Percentiles rank a stretch among this genome's conserved stretches.
phyloP scores from a whole-genome alignment of 2,113 vertebrate genomes.

The Fulica atra region DNA sequence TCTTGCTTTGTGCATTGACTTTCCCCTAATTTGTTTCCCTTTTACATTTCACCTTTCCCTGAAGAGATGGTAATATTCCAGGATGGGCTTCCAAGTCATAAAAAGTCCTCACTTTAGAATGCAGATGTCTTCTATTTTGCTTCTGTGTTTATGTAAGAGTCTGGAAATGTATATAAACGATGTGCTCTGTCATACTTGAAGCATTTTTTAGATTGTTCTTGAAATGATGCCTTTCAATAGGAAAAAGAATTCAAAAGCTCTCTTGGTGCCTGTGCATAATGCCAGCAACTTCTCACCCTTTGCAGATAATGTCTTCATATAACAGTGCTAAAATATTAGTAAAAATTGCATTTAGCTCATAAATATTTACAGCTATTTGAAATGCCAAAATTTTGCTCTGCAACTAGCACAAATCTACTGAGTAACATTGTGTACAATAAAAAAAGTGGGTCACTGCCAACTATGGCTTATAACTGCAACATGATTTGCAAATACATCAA shows the following conservation, averaged over 20 bases:
- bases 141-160: not conserved
- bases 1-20: not conserved
- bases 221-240: not conserved
- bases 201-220: not conserved
- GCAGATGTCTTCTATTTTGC: not conserved
- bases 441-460: constrained; percentile 67
- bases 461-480: constrained; percentile 45
- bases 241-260: not conserved
- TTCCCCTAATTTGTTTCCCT: not conserved
- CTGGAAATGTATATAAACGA: not conserved
- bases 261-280: not conserved
- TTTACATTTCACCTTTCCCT: not conserved
- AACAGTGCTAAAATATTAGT: constrained; percentile 35
- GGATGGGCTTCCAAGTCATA: not conserved
- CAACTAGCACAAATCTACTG: constrained; percentile 26
- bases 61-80: not conserved
- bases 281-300: constrained; percentile 23
- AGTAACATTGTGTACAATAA: constrained; percentile 28
- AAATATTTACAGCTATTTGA: constrained; percentile 64
- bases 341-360: constrained; percentile 45
- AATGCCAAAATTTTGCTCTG: constrained; percentile 35
- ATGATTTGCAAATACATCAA: constrained; percentile 69
- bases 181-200: not conserved
- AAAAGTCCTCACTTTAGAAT: not conserved
- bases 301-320: constrained; percentile 1